Base-by-base conservation (phyloP, 2,888 invertebrate species). In the Polietes domitor region DNA sequence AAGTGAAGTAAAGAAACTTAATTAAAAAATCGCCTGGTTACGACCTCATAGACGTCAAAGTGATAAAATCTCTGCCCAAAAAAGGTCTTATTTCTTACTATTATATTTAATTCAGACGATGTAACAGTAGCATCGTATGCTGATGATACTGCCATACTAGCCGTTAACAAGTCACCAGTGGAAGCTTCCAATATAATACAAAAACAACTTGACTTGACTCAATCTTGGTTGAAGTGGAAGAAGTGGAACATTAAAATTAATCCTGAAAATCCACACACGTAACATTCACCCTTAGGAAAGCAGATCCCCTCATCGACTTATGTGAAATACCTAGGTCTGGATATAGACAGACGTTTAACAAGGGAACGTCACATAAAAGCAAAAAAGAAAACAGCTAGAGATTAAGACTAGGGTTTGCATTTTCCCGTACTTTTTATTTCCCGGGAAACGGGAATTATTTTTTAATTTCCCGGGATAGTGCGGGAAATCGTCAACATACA, bases 321-420 rank as follows among this genome's bases (percentile, higher is more conserved):
- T 47, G 61, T 28, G 2, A 77, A 72, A 47, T 63, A 72, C 10
- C 47, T 63, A 10, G 71, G 77, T 3, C 17, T 50, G 1, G 21
- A 72, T 47, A 19, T 72, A 12, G 77, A 77, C 41, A 70, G 21
- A 28, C 32, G 71, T 9, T 15, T 71, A n/a, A 77, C 19, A 3
- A 47, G 71, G 65, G 68, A 55, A 28, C 17, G 10, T 6, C 71
- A 43, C 28, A 71, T 77, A 17, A 37, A 71, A 58, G 15, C 12
- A n/a, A 10, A 72, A 71, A 24, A 6, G 10, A n/a, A 21, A 70
- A 17, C 58, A 70, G 19, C n/a, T n/a, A 4, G 21, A 65, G 9
- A n/a, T 43, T 68, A 24, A 68, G 53, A 5, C 6, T 55, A 12
- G 12, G n/a, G n/a, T n/a, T n/a, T n/a, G n/a, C n/a, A n/a, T n/a